phyloP scores from a whole-genome alignment of 2,797 vertebrate species.

The Crypturellus tataupa region DNA sequence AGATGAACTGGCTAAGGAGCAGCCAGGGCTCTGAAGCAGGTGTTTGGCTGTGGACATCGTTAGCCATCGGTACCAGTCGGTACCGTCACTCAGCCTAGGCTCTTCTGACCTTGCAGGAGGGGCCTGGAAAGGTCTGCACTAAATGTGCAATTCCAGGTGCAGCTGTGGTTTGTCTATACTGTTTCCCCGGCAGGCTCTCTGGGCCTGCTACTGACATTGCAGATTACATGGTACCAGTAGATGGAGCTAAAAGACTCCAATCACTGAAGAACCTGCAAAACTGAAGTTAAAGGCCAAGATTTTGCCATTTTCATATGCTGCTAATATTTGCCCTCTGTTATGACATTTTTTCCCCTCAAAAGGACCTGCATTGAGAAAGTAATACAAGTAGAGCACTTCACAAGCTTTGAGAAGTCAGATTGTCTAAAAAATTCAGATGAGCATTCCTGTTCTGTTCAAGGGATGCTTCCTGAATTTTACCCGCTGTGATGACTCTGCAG shows the following conservation, averaged over 20 bases:
- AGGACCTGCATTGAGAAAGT: background rate
- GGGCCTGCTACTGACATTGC: background rate
- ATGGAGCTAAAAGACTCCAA: conserved; percentile 47
- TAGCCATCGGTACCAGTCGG: accelerated
- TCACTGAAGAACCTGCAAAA: background rate
- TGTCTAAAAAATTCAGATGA: background rate
- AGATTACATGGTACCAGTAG: background rate
- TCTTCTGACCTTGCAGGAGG: background rate
- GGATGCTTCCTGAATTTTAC: background rate
- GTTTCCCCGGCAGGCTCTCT: accelerated
- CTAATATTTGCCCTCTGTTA: background rate
- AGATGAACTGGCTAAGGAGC: accelerated
- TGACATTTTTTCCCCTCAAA: accelerated
- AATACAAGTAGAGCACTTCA: background rate
- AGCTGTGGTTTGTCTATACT: accelerated
- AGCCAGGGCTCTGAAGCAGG: background rate
- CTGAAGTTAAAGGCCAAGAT: accelerated
- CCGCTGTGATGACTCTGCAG: accelerated
- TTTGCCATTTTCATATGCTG: accelerated
- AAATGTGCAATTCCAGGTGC: accelerated
- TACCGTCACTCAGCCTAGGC: accelerated
- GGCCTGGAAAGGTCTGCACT: accelerated
- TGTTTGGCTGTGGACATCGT: accelerated
- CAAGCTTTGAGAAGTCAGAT: background rate
- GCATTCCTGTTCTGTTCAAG: background rate